Evolutionary conservation across 2,888 invertebrate genomes (phyloP), one percentile per base, ranked within the genome.

Genomic region (Hartigia nigra): DNA sequence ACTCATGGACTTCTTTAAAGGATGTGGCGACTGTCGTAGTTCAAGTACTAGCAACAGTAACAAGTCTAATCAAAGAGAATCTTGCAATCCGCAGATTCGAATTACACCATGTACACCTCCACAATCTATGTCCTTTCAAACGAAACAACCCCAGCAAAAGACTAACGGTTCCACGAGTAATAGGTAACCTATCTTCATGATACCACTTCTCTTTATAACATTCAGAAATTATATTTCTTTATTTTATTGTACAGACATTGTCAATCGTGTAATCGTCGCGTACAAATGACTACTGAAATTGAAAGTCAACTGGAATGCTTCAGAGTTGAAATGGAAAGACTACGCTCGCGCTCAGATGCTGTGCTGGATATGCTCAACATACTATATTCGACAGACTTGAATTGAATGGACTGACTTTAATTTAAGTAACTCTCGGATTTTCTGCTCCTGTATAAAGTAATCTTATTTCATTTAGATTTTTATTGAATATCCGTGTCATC

Each of bases 1-100:
- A 36, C 81, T 91, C 37, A 84, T 89, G 82, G 90, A 91, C 77
- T 82, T 91, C 75, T 77, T 91, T 69, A 88, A 86, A 81, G 88
- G 90, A 32, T 91, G 91, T 39, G 87, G 90, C 74, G 91, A 90
- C 79, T 88, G 88, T 81, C 86, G 86, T 74, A 72, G 85, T 9
- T 69, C 77, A 31, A 70, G 36, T 79, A 31, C 79, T 0, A 37
- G 34, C 12, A 79, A 75, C 77, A 77, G 31, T 31, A 75, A 77
- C 70, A 12, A 86, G 31, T 55, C 23, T 55, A 9, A 55, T 32
- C 72, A 72, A 23, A 72, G 32, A 31, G 72, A 72, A 31, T 72
- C 72, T 72, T 14, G 36, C 37, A 34, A 78, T 76, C 84, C 86
- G 12, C 79, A 81, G 34, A 78, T 85, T 75, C 76, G 81, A 37